A percentile compares a stretch with the other conserved stretches of the same genome.
Conservation (phyloP, 2,113 vertebrate genomes). For the Gallinago paraguaiae region DNA sequence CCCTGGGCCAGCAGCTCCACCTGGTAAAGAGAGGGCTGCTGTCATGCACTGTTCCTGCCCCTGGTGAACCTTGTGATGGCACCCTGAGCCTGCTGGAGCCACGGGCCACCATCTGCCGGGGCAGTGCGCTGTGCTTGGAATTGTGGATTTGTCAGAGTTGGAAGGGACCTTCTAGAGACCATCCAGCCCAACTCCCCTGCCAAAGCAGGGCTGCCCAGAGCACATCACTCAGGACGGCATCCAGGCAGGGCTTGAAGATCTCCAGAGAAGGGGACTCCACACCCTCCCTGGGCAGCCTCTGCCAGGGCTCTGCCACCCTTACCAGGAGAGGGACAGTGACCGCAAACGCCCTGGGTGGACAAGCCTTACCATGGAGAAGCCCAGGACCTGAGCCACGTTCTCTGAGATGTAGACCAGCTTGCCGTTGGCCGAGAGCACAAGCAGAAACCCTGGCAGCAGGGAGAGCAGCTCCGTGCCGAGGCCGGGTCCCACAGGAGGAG, state of each 20-base stretch:
- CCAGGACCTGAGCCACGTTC: conserved; percentile 81
- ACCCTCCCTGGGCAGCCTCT: too few relatives aligned
- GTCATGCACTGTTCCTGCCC: background rate
- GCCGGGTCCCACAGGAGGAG: background rate
- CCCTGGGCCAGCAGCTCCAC: conserved; percentile 65
- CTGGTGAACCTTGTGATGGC: fast-evolving
- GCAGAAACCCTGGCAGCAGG: conserved; percentile 82
- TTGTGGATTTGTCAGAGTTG: too few relatives aligned
- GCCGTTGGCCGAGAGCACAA: conserved; percentile 71
- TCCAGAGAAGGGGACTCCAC: too few relatives aligned
- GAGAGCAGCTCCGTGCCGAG: conserved; percentile 66
- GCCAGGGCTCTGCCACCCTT: too few relatives aligned
- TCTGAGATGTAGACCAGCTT: conserved; percentile 84
- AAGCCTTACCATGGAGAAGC: conserved; percentile 80
- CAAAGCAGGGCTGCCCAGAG: too few relatives aligned
- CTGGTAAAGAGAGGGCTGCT: background rate
- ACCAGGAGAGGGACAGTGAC: background rate
- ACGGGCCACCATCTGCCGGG: background rate
- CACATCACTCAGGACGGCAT: too few relatives aligned
- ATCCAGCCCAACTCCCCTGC: too few relatives aligned
- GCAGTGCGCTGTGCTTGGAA: fast-evolving
- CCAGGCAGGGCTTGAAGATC: too few relatives aligned
- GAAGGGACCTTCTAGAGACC: too few relatives aligned
- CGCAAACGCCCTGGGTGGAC: background rate
- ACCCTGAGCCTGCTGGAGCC: fast-evolving